Base-by-base conservation (phyloP, 2,888 invertebrate species). In the Ypsolopha scabrella region DNA sequence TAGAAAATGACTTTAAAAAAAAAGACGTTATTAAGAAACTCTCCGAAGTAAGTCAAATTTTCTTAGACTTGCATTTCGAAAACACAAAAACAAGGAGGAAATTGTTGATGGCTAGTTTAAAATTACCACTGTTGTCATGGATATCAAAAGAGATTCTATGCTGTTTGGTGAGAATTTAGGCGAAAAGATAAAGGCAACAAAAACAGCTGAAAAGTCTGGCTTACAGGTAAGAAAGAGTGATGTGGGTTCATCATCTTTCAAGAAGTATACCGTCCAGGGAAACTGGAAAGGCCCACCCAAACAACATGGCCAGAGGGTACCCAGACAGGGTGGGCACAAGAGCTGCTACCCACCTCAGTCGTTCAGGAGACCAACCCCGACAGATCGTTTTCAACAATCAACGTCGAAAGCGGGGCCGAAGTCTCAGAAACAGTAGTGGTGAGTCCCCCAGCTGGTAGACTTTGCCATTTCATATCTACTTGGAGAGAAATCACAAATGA, bases 1-100 rank as follows among this genome's bases (percentile, higher is more conserved):
- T 56, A 7, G 51, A 51, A 6, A 39, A 43, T 1, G 46, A 53
- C 33, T 38, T 49, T 7, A 47, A 51, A 2, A 56, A 53, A 13
- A 36, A 46, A 10, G 54, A 53, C 4, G 13, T 49, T 10, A 35
- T 43, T 10, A 48, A 48, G 14, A 48, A 48, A 38, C 6, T 48
- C 7, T 48, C 48, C 8, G 48, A 48, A 6, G 38, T 36, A 14
- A 38, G 6, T 38, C 37, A 48, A 9, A 48, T 48, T 8, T 41
- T 41, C 33, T 8, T 50, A 6, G 41, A 41, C 10, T 7, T 51
- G 7, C 51, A 51, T 14, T 13, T 14, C 33, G 48, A 51, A 10
- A 41, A 51, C 33, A 51, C 51, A 1, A 48, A 39, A 46, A 41
- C 24, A 10, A 39, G 51, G 13, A 6, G 48, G 36, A 51, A 51